Percentiles rank a stretch among this genome's conserved stretches.
phyloP scores from a whole-genome alignment of 2,113 vertebrate genomes.

The Gila orcuttii region DNA sequence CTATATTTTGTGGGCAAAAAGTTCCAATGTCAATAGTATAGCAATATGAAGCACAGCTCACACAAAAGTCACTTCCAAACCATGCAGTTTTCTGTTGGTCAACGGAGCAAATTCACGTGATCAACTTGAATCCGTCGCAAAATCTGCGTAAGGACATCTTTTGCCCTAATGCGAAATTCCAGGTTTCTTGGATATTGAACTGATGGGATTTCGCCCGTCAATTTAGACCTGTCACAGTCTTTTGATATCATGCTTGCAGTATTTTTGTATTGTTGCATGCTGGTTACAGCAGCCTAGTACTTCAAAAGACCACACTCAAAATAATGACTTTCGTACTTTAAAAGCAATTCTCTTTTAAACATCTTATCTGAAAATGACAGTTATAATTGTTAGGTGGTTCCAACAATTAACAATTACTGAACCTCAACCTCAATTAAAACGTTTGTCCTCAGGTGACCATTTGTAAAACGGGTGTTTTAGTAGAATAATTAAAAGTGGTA shows the following conservation, averaged over 20 bases:
- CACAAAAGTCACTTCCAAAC: not conserved
- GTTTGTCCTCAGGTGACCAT: constrained; percentile 3
- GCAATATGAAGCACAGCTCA: too few species aligned
- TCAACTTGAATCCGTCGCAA: too few species aligned
- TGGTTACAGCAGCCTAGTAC: not conserved
- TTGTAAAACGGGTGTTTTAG: not conserved
- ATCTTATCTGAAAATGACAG: not conserved
- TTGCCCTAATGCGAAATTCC: not conserved
- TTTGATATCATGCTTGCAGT: constrained; percentile 13
- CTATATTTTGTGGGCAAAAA: not conserved
- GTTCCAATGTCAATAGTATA: too few species aligned
- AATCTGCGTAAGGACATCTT: not conserved
- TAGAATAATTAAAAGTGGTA: not conserved
- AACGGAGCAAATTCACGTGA: not conserved
- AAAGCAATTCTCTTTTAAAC: not conserved
- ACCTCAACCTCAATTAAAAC: constrained; percentile 26
- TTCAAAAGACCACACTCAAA: not conserved
- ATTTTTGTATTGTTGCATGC: constrained; percentile 2
- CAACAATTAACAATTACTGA: constrained; percentile 16
- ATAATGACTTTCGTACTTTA: not conserved
- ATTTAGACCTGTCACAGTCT: constrained; percentile 10
- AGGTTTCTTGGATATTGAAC: too few species aligned
- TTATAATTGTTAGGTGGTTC: not conserved
- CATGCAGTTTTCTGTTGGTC: not conserved
- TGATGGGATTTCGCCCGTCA: not conserved